Conservation (phyloP, 2,113 vertebrate genomes). For the Toxotes jaculatrix region DNA sequence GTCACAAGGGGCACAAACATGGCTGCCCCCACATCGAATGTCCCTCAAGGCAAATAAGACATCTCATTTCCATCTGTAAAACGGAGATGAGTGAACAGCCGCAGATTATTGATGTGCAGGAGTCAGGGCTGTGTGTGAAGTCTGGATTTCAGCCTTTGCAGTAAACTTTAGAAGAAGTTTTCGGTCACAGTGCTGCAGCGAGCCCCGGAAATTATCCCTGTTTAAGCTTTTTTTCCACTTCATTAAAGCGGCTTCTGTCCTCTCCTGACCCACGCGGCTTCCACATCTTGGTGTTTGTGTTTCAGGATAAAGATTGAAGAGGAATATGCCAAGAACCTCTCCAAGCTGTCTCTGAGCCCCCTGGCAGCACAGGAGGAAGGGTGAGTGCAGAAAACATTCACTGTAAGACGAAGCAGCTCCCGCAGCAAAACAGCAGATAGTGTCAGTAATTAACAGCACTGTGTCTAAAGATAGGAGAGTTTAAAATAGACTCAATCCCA, state of each 20-base stretch:
- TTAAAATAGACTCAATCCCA: constrained; percentile 26
- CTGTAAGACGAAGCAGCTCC: constrained; percentile 17
- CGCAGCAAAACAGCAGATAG: constrained; percentile 3
- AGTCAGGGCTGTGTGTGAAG: too few relatives aligned
- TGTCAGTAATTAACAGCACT: constrained; percentile 12
- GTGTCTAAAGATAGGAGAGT: constrained; percentile 6
- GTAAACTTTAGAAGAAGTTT: background rate
- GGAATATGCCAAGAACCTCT: constrained; percentile 98
- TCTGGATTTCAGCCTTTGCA: background rate
- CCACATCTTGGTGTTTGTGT: constrained; percentile 37
- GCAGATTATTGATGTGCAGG: background rate
- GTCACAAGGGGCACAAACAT: constrained; percentile 34
- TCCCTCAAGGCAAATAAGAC: background rate
- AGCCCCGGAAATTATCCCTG: background rate
- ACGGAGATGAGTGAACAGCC: rapidly evolving
- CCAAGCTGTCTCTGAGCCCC: constrained; percentile 96
- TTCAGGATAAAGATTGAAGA: constrained; percentile 99
- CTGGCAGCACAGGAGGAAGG: constrained; percentile 97
- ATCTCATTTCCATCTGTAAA: constrained; percentile 12
- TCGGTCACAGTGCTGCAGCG: constrained; percentile 2
- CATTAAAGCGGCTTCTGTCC: constrained; percentile 1
- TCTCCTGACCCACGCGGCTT: constrained; percentile 31
- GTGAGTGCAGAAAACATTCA: constrained; percentile 77
- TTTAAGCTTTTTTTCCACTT: background rate
- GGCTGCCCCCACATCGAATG: background rate